These are phyloP conservation scores for Pseudonaja textilis DNA, from an alignment of 2,113 vertebrate genomes.

Conservation along the genomic window DNA sequence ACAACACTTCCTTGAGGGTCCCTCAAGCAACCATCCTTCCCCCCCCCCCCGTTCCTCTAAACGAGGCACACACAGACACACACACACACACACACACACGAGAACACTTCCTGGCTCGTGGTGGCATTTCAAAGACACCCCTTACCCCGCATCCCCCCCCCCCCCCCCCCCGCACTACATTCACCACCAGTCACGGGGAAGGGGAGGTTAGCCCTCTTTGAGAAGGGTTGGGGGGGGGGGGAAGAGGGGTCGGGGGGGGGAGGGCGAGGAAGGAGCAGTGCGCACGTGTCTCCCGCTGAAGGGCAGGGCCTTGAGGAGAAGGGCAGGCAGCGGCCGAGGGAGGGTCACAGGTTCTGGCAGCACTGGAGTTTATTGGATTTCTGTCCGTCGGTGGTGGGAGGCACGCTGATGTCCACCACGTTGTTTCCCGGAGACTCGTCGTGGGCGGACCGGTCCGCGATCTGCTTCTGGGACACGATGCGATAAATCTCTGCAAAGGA, in stretches of 20 bases:
- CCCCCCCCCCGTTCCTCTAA: slow-evolving; percentile 30
- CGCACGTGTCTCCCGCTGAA: slow-evolving; percentile 70
- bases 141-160: slow-evolving; percentile 12
- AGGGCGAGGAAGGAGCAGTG: slow-evolving; percentile 57
- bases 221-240: slow-evolving; percentile 32
- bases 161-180: slow-evolving; percentile 45
- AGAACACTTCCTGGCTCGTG: slow-evolving; percentile 51
- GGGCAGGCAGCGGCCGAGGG: slow-evolving; percentile 40
- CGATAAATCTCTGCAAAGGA: slow-evolving; percentile 88
- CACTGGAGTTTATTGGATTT: slow-evolving; percentile 92
- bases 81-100: neutral
- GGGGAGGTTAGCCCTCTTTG: slow-evolving; percentile 71
- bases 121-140: slow-evolving; percentile 52
- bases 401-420: slow-evolving; percentile 95
- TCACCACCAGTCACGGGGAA: slow-evolving; percentile 44
- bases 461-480: slow-evolving; percentile 97
- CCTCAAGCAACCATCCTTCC: slow-evolving; percentile 30
- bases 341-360: slow-evolving; percentile 93
- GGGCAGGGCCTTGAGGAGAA: slow-evolving; percentile 57
- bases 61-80: neutral
- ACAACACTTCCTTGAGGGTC: neutral
- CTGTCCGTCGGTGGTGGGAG: slow-evolving; percentile 91
- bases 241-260: slow-evolving; percentile 57
- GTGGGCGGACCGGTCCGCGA: slow-evolving; percentile 86
- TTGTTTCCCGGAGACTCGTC: slow-evolving; percentile 97